Evolutionary conservation across 2,113 vertebrate species (phyloP), one percentile per base, ranked within the genome.

Genomic region (Anoplopoma fimbria): DNA sequence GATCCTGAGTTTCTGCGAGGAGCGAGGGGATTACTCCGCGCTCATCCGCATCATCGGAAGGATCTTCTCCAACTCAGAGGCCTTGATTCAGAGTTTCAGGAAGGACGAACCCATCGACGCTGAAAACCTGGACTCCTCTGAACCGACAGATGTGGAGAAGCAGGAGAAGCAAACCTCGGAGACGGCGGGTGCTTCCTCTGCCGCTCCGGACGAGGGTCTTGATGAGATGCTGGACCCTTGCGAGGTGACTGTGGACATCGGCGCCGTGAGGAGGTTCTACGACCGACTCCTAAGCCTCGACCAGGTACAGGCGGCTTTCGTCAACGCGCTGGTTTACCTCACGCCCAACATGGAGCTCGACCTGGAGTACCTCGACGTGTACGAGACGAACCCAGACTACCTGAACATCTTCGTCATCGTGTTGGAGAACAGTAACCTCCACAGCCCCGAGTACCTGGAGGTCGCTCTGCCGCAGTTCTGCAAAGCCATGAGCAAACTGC

Each of bases 401-500:
- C 95, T 99, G 87, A 99, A 99, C 87, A 95, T 99, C 89, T 99
- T 99, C 91, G 92, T 99, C 82, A 98, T 99, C 0, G 96, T 99
- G 85, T 97, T 99, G 97, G 98, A 99, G 94, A 99, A 99, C 81
- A 93, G 95, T 79, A 99, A 99, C 93, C 97, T 99, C 65, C 98
- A 99, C 92, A 99, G 98, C 88, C 98, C 98, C 2, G 98, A 99
- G 88, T 99, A 99, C 82, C 95, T 99, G 89, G 98, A 99, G 89
- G 96, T 97, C 91, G 99, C 97, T 0, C 87, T 99, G 89, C 98
- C 98, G 0, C 95, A 98, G 85, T 98, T 99, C 93, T 99, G 99
- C 95, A 99, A 99, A 94, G 97, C 97, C 14, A 99, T 99, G 98
- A 97, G 97, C 93, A 97, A 98, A 90, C 95, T 99, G 0, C 98